A percentile compares a stretch with the other conserved stretches of the same genome.
Conservation (phyloP, 2,113 vertebrate species). For the Eulemur rufifrons region DNA sequence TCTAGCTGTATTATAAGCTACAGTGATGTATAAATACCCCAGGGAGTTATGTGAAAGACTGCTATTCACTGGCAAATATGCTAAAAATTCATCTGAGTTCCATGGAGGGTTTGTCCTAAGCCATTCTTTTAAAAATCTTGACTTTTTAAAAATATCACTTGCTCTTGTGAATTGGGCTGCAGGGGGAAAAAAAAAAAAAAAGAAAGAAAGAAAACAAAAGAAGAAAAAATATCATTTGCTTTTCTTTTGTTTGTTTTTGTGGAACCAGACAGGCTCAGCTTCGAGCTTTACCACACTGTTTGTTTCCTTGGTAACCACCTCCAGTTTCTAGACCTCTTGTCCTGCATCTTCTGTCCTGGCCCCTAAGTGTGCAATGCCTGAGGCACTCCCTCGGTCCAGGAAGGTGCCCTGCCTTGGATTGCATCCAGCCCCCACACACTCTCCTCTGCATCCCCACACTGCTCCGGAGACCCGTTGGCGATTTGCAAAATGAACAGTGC, state of each 20-base stretch:
- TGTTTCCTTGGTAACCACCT: conserved; percentile 55
- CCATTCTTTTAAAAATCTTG: neutral
- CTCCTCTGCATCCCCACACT: neutral
- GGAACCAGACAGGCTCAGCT: neutral
- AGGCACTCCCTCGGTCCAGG: neutral
- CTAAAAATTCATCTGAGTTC: conserved; percentile 20
- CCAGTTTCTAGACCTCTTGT: neutral
- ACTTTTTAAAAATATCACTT: conserved; percentile 38
- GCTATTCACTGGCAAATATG: conserved; percentile 23
- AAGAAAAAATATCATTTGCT: neutral
- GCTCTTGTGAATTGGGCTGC: no score
- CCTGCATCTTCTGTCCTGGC: neutral
- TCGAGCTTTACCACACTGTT: conserved; percentile 7
- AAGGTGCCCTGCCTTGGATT: neutral
- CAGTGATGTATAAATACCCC: neutral
- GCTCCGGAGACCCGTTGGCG: neutral
- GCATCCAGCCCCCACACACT: no score
- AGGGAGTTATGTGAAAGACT: neutral
- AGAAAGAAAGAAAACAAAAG: no score
- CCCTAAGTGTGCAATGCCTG: neutral
- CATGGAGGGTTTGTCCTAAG: neutral
- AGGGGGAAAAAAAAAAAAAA: no score
- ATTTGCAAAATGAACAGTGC: neutral
- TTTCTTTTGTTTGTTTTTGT: neutral
- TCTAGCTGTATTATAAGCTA: neutral